Evolutionary conservation across 2,797 vertebrate genomes (phyloP), one percentile per base, ranked within the genome.

Genomic region (Lophotriccus pileatus): DNA sequence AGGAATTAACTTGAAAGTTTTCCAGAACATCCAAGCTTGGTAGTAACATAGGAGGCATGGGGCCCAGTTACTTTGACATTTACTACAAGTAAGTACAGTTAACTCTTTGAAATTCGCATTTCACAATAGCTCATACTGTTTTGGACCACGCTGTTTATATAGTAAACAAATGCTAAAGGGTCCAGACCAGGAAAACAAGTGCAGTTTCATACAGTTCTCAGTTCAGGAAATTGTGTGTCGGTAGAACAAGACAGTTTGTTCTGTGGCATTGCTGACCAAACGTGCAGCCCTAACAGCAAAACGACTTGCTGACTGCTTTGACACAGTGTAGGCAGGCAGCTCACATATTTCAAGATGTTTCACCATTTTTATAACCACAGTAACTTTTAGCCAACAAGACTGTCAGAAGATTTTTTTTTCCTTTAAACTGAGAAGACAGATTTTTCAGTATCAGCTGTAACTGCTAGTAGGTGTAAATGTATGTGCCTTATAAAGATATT

Each of bases 401-500:
- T 73, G 70, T 56, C 41, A 34, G 32, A 53, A 72, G 12, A 19
- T 23, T 25, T 0, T 59, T 32, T n/a, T 50, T 16, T 36, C 58
- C 37, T 62, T 92, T 73, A 44, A 87, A 55, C 47, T n/a, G 47
- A 39, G 49, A 67, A 46, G 37, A 23, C 58, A 41, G 37, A 9
- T 56, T 70, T 90, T 81, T 77, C 72, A 9, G 15, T 72, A 15
- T 81, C 53, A 6, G 41, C n/a, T 69, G 0, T 43, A 87, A 55
- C 43, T 70, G 37, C 32, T 27, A 52, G 46, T 23, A 80, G n/a
- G 30, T 76, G 49, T 85, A 78, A 64, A 72, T 53, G 52, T 75
- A 72, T 6, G 83, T 95, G 94, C 96, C 96, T 96, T 95, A 91
- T 12, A 74, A 68, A 88, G 83, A 67, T 79, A 67, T 32, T 73